Evolutionary conservation across 2,797 vertebrate genomes (phyloP).

Genomic region (Cuniculus paca): DNA sequence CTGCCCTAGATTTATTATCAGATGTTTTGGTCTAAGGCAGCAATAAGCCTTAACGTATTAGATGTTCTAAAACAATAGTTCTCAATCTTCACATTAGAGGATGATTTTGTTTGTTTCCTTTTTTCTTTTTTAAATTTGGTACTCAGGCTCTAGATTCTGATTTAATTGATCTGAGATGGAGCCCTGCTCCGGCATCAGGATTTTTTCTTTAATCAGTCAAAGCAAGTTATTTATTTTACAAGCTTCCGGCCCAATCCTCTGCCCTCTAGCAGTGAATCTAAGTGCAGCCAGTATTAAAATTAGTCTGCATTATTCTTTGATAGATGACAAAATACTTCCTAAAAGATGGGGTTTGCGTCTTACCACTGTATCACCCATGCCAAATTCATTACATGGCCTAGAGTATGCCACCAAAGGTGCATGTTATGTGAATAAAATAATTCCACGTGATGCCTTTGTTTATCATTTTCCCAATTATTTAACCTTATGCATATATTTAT

Average conservation of each 20-base stretch:
- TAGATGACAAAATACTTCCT: not conserved
- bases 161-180: not conserved
- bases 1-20: conserved; percentile 2
- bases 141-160: not conserved
- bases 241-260: not conserved
- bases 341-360: not conserved
- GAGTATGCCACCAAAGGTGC: not conserved
- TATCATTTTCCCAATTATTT: not conserved
- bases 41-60: not conserved
- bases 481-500: not conserved
- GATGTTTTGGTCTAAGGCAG: not conserved
- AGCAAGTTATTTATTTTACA: not conserved
- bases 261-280: not conserved
- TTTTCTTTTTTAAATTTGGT: not conserved
- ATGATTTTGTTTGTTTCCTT: not conserved
- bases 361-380: not conserved
- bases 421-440: not conserved
- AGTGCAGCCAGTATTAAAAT: not conserved
- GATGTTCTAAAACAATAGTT: not conserved
- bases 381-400: not conserved
- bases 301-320: not conserved
- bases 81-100: not conserved
- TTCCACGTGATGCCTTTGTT: not conserved
- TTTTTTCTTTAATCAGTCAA: not conserved
- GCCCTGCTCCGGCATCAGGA: not conserved